Percentiles rank a stretch among this genome's conserved stretches.
Conservation (phyloP, 1,140 invertebrate species). For the Nymphalis io region DNA sequence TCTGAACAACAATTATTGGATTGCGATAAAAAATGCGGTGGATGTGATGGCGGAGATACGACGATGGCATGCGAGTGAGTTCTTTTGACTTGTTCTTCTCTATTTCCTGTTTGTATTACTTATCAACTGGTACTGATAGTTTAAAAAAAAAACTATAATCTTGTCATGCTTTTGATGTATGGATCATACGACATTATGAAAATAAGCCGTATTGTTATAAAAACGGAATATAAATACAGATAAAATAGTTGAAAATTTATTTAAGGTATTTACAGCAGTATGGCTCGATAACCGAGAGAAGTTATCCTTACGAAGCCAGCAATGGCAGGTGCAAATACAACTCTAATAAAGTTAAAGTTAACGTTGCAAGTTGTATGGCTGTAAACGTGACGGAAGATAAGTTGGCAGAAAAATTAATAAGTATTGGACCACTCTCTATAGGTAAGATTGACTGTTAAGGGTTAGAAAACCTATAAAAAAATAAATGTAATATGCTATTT, state of each 20-base stretch:
- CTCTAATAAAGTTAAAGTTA: neutral
- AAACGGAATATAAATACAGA: too few relatives aligned
- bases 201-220: too few relatives aligned
- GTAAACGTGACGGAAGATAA: constrained; percentile 1
- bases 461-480: too few relatives aligned
- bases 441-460: too few relatives aligned
- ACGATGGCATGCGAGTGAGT: neutral
- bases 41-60: neutral
- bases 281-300: constrained; percentile 17
- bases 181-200: too few relatives aligned
- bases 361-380: neutral
- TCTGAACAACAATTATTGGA: constrained; percentile 33
- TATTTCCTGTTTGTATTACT: too few relatives aligned
- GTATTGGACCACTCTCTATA: constrained; percentile 5
- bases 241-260: too few relatives aligned
- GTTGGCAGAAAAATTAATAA: neutral
- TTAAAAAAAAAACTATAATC: too few relatives aligned
- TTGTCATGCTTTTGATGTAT: too few relatives aligned
- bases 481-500: too few relatives aligned
- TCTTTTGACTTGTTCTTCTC: too few relatives aligned
- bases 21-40: constrained; percentile 1
- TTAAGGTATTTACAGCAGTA: neutral
- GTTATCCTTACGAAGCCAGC: constrained; percentile 11
- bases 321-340: neutral
- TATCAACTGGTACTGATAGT: too few relatives aligned